Evolutionary conservation across 2,888 invertebrate genomes (phyloP).

Genomic region (Anthrax anthrax): DNA sequence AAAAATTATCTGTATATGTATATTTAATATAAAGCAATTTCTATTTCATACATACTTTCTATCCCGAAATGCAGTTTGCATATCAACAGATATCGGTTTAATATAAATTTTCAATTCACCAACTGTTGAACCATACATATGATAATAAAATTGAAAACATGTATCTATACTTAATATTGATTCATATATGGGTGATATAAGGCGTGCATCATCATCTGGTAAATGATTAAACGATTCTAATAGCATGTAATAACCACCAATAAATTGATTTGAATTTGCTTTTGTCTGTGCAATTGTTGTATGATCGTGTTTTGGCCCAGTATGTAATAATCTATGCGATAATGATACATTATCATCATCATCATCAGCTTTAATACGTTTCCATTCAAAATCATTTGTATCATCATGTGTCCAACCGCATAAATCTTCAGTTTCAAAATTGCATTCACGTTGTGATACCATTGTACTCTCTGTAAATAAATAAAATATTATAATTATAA

Average conservation of each 20-base stretch:
- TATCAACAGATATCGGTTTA: slow-evolving; percentile 30
- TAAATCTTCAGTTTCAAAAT: slow-evolving; percentile 38
- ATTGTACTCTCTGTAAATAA: slow-evolving; percentile 7
- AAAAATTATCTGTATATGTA: neutral
- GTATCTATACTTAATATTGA: slow-evolving; percentile 32
- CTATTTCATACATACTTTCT: slow-evolving; percentile 2
- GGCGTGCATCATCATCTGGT: slow-evolving; percentile 51
- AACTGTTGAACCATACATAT: slow-evolving; percentile 57
- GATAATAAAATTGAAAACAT: slow-evolving; percentile 57
- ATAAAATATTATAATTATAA: neutral
- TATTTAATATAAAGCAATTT: neutral
- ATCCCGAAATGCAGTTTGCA: slow-evolving; percentile 17
- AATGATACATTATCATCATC: neutral
- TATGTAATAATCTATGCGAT: slow-evolving; percentile 24
- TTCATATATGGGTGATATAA: slow-evolving; percentile 57
- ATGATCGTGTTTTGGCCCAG: slow-evolving; percentile 65
- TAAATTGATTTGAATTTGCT: no score
- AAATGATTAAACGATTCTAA: slow-evolving; percentile 50
- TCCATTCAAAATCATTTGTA: slow-evolving; percentile 61
- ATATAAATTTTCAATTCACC: slow-evolving; percentile 41
- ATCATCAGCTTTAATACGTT: slow-evolving; percentile 39
- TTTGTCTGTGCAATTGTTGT: slow-evolving; percentile 41
- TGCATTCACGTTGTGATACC: slow-evolving; percentile 17
- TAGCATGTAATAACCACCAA: slow-evolving; percentile 69
- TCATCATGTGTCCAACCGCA: slow-evolving; percentile 68